Base-by-base conservation (phyloP, 2,113 vertebrate species). In the Forbesichthys agassizii region DNA sequence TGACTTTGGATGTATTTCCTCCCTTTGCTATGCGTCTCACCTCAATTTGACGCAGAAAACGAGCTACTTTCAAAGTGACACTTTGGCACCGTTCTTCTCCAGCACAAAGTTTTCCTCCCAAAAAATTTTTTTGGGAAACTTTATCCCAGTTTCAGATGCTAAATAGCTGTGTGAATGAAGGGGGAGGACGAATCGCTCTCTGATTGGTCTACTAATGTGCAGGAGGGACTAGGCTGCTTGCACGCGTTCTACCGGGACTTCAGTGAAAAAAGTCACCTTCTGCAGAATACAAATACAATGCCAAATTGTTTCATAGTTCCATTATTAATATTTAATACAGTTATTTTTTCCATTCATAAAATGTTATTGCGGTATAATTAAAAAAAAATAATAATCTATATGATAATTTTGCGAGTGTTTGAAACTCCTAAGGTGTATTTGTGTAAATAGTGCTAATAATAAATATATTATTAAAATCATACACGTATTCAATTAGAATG, bases 121-220 rank as follows among this genome's bases (percentile, higher is more conserved):
- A 93, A 27, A 27, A 3, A 2, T 91, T 92, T 93, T 93, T 95
- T 93, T 78, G 71, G 93, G 95, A 95, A 96, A 95, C 94, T 93
- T 93, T 93, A 95, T 93, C 93, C 93, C 83, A 69, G 93, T 92
- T 93, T 94, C 92, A 81, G 94, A 93, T 92, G 93, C 95, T 98
- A 98, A 97, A 97, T 96, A 97, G 92, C 92, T 93, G 94, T 92
- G 89, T 91, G 93, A 89, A 92, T 91, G 88, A 86, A 93, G 94
- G 92, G 93, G 94, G 94, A 93, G 93, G 91, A 65, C 71, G 90
- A 74, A 84, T 67, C 86, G 83, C 80, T 33, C 88, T 81, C 91
- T 90, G 90, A 95, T 95, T 90, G 94, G 92, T 83, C 79, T 72
- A 58, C 66, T 85, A 79, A 85, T 83, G 82, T 81, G 88, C 87